Evolutionary conservation across 2,888 invertebrate genomes (phyloP), one percentile per base, ranked within the genome.

Genomic region (Dermolepida albohirtum): DNA sequence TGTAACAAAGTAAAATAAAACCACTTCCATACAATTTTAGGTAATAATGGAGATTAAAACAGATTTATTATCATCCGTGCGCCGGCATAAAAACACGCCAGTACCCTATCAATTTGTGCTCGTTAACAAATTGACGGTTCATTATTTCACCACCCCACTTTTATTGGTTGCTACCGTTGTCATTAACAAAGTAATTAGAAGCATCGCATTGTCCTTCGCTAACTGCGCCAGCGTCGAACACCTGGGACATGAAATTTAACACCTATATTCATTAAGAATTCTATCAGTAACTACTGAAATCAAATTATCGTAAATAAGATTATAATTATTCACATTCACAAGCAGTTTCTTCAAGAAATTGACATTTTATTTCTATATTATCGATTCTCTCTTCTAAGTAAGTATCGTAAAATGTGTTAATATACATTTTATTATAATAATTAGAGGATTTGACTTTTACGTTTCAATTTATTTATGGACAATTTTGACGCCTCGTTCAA

Each of bases 101-200:
- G 14, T 27, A 47, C 47, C 71, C 67, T 62, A 72, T 72, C 69
- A 72, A 70, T 71, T 71, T 64, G 66, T 29, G 69, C 73, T 66
- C 54, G 64, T 69, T 65, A 70, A 69, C 72, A 71, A 72, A 72
- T 68, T 65, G 72, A 71, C 68, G 70, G 66, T 73, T 72, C 73
- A 72, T 73, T 73, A 73, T 71, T 67, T 71, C 64, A 65, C 65
- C 63, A 69, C 69, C 70, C 70, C 69, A 64, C 64, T 73, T 73
- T 73, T 71, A 72, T 70, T 70, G 73, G 67, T 72, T 71, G 49
- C 70, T 69, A 69, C 69, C 67, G 70, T 72, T 71, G 73, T 72
- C 73, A 73, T 73, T 73, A 73, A 72, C 73, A 70, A 69, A 68
- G 70, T 72, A 73, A 73, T 73, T 73, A 72, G 69, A 68, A 70